Conservation (phyloP, 2,888 invertebrate genomes). For the Cheilosia variabilis region DNA sequence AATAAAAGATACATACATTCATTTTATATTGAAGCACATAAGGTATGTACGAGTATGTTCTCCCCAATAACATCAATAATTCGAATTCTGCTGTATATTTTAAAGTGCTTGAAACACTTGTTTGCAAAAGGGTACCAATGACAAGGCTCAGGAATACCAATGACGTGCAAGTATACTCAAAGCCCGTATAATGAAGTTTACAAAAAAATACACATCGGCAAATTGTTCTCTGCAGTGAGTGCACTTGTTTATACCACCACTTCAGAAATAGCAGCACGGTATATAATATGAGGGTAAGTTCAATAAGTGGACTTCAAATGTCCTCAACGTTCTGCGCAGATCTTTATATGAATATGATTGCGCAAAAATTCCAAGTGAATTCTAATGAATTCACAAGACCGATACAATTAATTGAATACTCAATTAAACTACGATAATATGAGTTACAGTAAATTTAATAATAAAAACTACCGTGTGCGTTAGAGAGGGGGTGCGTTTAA, state of each 20-base stretch:
- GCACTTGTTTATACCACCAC: conserved; percentile 74
- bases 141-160: conserved; percentile 69
- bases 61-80: conserved; percentile 65
- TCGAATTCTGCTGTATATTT: conserved; percentile 53
- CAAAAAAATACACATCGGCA: conserved; percentile 61
- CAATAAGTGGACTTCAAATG: conserved; percentile 68
- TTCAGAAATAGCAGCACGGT: conserved; percentile 53
- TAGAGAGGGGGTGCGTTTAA: no score
- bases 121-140: conserved; percentile 70
- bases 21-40: not conserved
- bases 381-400: conserved; percentile 35
- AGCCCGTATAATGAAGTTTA: conserved; percentile 72
- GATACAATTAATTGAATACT: conserved; percentile 20
- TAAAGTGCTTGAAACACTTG: conserved; percentile 67
- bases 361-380: conserved; percentile 50
- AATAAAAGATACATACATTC: no score
- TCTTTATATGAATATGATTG: conserved; percentile 55
- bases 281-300: conserved; percentile 59
- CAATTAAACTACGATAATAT: conserved; percentile 20
- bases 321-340: conserved; percentile 73
- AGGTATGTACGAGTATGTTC: not conserved
- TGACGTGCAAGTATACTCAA: conserved; percentile 64
- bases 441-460: not conserved
- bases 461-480: not conserved
- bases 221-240: conserved; percentile 66